Conservation (phyloP, 2,888 invertebrate species). For the Gryllus longicercus region DNA sequence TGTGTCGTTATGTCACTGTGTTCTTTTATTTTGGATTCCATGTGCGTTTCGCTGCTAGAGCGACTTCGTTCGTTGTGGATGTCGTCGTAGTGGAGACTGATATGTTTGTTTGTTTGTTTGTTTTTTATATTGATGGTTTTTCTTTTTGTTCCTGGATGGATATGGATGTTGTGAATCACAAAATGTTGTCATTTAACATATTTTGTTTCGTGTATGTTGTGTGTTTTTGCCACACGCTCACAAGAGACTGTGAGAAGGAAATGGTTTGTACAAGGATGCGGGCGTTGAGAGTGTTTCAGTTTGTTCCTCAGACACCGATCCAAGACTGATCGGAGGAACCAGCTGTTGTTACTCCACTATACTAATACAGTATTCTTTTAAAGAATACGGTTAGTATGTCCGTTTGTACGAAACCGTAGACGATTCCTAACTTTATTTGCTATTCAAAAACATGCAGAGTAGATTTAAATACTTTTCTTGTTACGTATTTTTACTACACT, state of each 20-base stretch:
- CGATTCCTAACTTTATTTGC: too few relatives aligned
- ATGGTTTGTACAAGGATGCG: neutral
- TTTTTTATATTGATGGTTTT: neutral
- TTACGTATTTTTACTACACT: too few relatives aligned
- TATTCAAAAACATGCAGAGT: too few relatives aligned
- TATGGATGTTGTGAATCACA: conserved; percentile 11
- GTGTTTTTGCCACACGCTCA: neutral
- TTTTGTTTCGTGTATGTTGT: neutral
- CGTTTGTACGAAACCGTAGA: too few relatives aligned
- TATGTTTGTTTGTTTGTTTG: neutral
- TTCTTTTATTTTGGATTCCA: neutral
- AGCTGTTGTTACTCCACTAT: neutral
- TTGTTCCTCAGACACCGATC: neutral
- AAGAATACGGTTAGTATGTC: too few relatives aligned
- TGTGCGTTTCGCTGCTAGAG: conserved; percentile 17
- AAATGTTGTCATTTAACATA: conserved; percentile 9
- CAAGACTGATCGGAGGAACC: neutral
- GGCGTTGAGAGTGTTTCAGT: neutral
- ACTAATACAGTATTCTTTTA: neutral
- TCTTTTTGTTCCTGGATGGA: neutral
- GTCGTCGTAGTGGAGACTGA: conserved; percentile 9
- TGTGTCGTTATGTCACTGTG: conserved; percentile 7
- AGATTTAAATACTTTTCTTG: too few relatives aligned
- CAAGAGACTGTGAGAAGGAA: neutral
- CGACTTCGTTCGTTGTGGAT: conserved; percentile 7